These are phyloP conservation scores for Herminia tarsipennalis DNA, from an alignment of 2,888 invertebrate species.

Conservation along the genomic window DNA sequence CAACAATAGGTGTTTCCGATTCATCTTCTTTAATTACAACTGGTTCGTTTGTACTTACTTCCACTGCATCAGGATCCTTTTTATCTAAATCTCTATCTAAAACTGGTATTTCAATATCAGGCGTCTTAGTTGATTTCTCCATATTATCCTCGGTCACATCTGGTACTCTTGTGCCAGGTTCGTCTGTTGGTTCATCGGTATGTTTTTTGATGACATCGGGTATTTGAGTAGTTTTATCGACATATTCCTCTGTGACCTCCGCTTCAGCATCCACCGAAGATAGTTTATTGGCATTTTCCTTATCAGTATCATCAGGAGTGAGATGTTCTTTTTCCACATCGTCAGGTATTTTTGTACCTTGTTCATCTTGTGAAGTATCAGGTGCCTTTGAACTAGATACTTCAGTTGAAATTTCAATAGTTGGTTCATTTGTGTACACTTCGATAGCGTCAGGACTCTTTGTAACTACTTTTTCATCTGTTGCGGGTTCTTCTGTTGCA, in stretches of 20 bases:
- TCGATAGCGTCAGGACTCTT: not conserved
- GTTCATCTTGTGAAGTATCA: not conserved
- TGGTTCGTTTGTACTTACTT: not conserved
- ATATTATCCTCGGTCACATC: not conserved
- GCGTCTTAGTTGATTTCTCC: not conserved
- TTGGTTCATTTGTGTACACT: not conserved
- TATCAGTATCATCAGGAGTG: not conserved
- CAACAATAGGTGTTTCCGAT: not conserved
- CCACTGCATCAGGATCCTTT: not conserved
- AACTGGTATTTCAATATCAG: too few species aligned
- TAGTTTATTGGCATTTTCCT: not conserved
- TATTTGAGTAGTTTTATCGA: not conserved
- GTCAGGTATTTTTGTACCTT: not conserved
- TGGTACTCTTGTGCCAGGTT: not conserved
- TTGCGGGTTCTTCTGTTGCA: slow-evolving; percentile 3
- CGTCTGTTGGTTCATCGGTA: not conserved
- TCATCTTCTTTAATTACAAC: not conserved
- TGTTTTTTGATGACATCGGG: not conserved
- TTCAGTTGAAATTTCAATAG: not conserved
- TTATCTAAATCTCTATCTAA: not conserved
- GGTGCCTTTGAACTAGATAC: not conserved
- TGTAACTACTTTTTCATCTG: not conserved
- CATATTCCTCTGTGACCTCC: too few species aligned
- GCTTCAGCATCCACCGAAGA: not conserved
- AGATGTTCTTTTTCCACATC: not conserved